A percentile compares a stretch with the other conserved stretches of the same genome.
phyloP scores from a whole-genome alignment of 1,140 invertebrate genomes.

The Papilio aristodemus region DNA sequence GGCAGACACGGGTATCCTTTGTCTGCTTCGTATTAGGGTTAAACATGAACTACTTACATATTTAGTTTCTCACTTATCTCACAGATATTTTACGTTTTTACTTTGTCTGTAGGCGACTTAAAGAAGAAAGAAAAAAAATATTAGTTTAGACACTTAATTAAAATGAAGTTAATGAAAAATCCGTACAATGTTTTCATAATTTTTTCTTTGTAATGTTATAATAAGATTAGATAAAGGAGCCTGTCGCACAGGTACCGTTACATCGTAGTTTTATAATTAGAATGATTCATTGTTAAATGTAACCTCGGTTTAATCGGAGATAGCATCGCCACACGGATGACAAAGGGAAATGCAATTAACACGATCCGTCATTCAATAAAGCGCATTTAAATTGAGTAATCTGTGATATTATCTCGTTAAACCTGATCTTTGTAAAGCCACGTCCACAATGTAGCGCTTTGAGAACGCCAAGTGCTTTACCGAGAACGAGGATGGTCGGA shows the following conservation, averaged over 20 bases:
- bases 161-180: no score
- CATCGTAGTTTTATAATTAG: slow-evolving; percentile 14
- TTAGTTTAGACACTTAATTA: no score
- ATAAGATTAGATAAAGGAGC: neutral
- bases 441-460: slow-evolving; percentile 31
- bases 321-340: slow-evolving; percentile 29
- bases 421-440: slow-evolving; percentile 39
- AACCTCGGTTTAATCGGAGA: slow-evolving; percentile 10
- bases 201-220: no score
- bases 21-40: slow-evolving; percentile 13
- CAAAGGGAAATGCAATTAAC: slow-evolving; percentile 50
- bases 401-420: slow-evolving; percentile 61
- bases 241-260: slow-evolving; percentile 7
- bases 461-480: slow-evolving; percentile 8
- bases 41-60: neutral
- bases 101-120: no score
- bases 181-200: no score
- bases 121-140: neutral
- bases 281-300: slow-evolving; percentile 16
- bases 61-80: no score
- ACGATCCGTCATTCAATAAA: slow-evolving; percentile 54
- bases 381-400: slow-evolving; percentile 59
- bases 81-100: no score
- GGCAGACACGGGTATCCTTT: slow-evolving; percentile 1
- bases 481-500: slow-evolving; percentile 6